phyloP scores from a whole-genome alignment of 1,140 invertebrate species.

The Dreissena rostriformis region DNA sequence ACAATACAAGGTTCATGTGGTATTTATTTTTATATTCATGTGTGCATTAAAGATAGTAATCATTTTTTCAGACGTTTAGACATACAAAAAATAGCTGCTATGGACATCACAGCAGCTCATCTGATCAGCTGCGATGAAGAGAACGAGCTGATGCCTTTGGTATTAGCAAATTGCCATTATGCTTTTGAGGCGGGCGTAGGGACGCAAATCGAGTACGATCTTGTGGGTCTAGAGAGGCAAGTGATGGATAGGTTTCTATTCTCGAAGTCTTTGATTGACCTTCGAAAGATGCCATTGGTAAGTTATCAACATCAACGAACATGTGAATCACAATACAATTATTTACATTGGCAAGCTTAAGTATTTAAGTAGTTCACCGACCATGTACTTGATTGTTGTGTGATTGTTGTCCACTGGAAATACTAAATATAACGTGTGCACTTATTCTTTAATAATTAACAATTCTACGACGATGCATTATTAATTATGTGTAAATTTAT shows the following conservation, averaged over 20 bases:
- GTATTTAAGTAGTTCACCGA: background rate
- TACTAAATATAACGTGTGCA: background rate
- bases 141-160: conserved; percentile 65
- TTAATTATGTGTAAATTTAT: no score
- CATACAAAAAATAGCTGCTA: conserved; percentile 2
- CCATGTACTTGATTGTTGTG: background rate
- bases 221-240: conserved; percentile 66
- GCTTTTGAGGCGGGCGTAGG: conserved; percentile 66
- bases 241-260: conserved; percentile 64
- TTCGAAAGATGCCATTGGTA: conserved; percentile 15
- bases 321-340: background rate
- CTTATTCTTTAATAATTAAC: background rate
- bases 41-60: background rate
- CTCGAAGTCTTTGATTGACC: conserved; percentile 62
- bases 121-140: conserved; percentile 66
- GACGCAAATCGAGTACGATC: conserved; percentile 68
- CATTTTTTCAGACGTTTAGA: background rate
- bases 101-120: conserved; percentile 52
- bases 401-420: background rate
- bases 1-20: background rate
- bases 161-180: conserved; percentile 71
- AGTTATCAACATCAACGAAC: background rate
- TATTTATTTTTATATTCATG: background rate
- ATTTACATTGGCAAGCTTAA: background rate
- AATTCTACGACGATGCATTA: background rate